Base-by-base conservation (phyloP, 2,888 invertebrate genomes). In the Temnothorax unifasciatus region DNA sequence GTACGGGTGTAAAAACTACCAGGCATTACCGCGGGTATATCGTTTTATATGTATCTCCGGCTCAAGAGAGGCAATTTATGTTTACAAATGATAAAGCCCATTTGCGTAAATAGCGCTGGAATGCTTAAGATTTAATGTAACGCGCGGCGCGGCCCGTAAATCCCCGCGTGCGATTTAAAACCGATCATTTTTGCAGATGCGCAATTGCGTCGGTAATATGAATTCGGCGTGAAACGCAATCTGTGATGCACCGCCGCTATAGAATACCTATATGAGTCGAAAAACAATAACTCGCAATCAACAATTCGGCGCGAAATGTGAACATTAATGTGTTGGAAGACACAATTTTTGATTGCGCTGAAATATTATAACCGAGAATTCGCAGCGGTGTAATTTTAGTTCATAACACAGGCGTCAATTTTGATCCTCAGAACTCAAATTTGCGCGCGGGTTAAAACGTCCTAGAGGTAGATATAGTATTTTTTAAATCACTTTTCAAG, bases 41-140 rank as follows among this genome's bases (percentile, higher is more conserved):
- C 79, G 79, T 71, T 81, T 81, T 59, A 71, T 71, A 38, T 52
- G 34, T 71, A 59, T 79, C 34, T 41, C 59, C 18, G 71, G 21
- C 21, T 47, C 57, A 38, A 34, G 59, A 47, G 41, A 47, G 18
- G 71, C 79, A 71, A 81, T 81, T 81, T 81, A 71, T 71, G 50
- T 50, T 34, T 71, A 61, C 79, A 71, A 81, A 81, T 81, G 79
- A 71, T 71, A 71, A 71, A 47, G 47, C 18, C 59, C 71, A 81
- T 81, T 81, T 71, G 79, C 79, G 79, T 81, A 81, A 81, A 81
- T 81, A 71, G 59, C 47, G n/a, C 47, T 21, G 79, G 71, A 47
- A 81, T 59, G 47, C 38, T 47, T 47, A 54, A 81, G 79, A 71
- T 81, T 81, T 59, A 81, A 59, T 47, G 47, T 59, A 71, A 79